A percentile compares a stretch with the other conserved stretches of the same genome.
These are phyloP conservation scores for Asbolus verrucosus DNA, from an alignment of 1,140 invertebrate genomes.

Conservation along the genomic window DNA sequence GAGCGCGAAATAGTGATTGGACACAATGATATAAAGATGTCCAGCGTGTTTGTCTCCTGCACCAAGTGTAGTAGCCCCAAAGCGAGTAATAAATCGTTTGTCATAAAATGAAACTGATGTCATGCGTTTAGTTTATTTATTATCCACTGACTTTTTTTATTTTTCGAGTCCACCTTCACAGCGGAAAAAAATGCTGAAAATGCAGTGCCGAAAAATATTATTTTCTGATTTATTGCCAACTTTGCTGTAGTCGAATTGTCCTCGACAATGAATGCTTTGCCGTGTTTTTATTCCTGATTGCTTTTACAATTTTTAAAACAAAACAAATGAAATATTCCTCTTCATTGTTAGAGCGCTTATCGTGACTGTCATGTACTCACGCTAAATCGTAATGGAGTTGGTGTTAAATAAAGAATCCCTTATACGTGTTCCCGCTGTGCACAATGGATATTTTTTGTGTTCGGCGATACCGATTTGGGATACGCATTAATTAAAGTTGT, in stretches of 20 bases:
- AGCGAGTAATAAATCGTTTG: too few relatives aligned
- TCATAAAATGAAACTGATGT: too few relatives aligned
- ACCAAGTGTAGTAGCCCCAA: too few relatives aligned
- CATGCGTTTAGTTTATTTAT: too few relatives aligned
- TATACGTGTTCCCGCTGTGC: background rate
- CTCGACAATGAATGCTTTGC: constrained; percentile 14
- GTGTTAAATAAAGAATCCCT: constrained; percentile 20
- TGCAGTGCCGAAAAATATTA: constrained; percentile 24
- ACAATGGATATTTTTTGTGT: background rate
- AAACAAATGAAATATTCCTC: constrained; percentile 40
- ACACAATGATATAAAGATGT: too few relatives aligned
- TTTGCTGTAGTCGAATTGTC: constrained; percentile 27
- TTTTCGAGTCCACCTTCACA: too few relatives aligned
- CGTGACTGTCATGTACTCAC: constrained; percentile 40
- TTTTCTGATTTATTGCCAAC: constrained; percentile 30
- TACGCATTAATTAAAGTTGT: too few relatives aligned
- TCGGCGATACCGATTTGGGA: too few relatives aligned
- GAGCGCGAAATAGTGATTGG: too few relatives aligned
- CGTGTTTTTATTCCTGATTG: constrained; percentile 20
- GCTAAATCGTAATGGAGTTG: constrained; percentile 23
- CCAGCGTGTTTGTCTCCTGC: too few relatives aligned
- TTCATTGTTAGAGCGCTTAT: constrained; percentile 39
- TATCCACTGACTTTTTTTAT: too few relatives aligned
- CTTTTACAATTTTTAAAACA: constrained; percentile 31
- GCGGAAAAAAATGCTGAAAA: too few relatives aligned